Base-by-base conservation (phyloP, 2,797 vertebrate genomes). In the Poecilia gillii region DNA sequence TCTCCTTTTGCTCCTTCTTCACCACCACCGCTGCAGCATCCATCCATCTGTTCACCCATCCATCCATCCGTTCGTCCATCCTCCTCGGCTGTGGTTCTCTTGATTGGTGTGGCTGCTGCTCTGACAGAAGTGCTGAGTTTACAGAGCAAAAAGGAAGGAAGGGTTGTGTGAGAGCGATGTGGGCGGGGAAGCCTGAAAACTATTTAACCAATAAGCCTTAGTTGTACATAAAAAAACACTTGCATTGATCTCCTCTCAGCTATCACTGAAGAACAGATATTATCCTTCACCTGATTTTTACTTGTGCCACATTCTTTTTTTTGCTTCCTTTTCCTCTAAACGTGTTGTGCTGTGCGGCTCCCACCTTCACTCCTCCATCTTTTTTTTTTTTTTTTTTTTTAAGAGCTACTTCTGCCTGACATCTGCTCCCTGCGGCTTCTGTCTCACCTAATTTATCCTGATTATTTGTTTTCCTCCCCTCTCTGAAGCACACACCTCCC, bases 181-280 rank as follows among this genome's bases (percentile, higher is more conserved):
- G 96, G 97, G 96, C 95, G 94, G 96, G 96, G 95, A 96, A 90
- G 96, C 97, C 97, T 97, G 96, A 88, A 91, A 96, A 93, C 97
- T 97, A 97, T 98, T 97, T 97, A 98, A 99, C 98, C 98, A 97
- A 96, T 97, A 99, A 98, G 98, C 98, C 98, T 99, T 99, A 99
- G 97, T 96, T 99, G 98, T 99, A 99, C 96, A 99, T 98, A 98
- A 91, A 84, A 85, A 80, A 86, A 96, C 97, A 97, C 96, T 95
- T 91, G 95, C 96, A 96, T 97, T 94, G 20, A 95, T 95, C 96
- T 96, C 96, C 80, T 78, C 39, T 95, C 95, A 87, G 95, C 96
- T 96, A 83, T 97, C 97, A 96, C 97, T 96, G 94, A 97, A 90
- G 93, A 92, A 96, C 95, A 96, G 95, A 97, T 97, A 97, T 97